phyloP scores from a whole-genome alignment of 1,140 invertebrate species.

The Eriocheir sinensis region DNA sequence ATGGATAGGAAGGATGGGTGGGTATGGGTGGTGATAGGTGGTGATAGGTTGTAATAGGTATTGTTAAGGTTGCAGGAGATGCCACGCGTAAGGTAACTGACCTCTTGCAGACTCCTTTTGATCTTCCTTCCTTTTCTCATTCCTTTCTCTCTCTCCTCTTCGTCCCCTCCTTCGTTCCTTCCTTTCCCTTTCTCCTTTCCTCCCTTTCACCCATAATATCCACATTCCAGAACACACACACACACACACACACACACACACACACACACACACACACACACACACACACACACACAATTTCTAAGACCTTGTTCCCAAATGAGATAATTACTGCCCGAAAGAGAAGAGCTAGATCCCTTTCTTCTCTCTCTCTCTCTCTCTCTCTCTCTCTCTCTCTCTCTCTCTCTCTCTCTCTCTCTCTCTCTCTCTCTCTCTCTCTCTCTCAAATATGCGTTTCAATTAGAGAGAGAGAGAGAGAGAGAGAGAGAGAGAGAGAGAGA shows the following conservation, averaged over 20 bases:
- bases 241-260: constrained; percentile 22
- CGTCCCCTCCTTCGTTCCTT: background rate
- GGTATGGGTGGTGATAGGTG: no score
- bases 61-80: no score
- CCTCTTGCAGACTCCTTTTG: background rate
- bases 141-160: background rate
- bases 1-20: no score
- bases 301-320: constrained; percentile 4
- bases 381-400: constrained; percentile 22
- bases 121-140: background rate
- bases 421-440: background rate
- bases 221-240: background rate
- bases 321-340: background rate
- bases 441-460: background rate
- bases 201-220: background rate
- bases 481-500: background rate
- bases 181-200: background rate
- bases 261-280: constrained; percentile 21
- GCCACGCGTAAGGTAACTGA: no score
- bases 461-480: no score
- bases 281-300: constrained; percentile 24
- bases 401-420: background rate
- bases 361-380: background rate
- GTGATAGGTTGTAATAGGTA: no score
- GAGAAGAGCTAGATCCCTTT: background rate